Evolutionary conservation across 2,888 invertebrate genomes (phyloP).

Genomic region (Drosophila pegasa): DNA sequence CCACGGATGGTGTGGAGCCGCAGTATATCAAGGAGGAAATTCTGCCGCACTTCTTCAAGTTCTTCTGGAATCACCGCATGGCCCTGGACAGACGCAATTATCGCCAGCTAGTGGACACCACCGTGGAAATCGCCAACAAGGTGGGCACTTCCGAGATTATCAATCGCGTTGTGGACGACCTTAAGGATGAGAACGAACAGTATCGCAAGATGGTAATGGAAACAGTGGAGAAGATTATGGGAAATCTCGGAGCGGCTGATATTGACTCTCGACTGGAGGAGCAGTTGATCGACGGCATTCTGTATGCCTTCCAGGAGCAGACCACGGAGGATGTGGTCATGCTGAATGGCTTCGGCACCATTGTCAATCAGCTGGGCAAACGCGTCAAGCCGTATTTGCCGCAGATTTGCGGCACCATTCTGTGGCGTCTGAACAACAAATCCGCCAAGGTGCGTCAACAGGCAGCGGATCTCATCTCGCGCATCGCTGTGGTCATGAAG

Average conservation of each 20-base stretch:
- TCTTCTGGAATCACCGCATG: conserved; percentile 99
- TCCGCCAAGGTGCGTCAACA: conserved; percentile 99
- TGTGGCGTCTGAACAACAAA: conserved; percentile 99
- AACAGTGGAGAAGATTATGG: conserved; percentile 99
- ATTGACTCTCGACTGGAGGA: conserved; percentile 99
- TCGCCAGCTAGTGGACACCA: conserved; percentile 98
- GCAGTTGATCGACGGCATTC: conserved; percentile 99
- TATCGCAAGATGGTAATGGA: conserved; percentile 99
- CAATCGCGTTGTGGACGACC: conserved; percentile 98
- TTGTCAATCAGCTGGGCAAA: conserved; percentile 98
- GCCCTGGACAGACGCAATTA: conserved; percentile 99
- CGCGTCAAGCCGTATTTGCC: conserved; percentile 99
- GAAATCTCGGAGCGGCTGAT: conserved; percentile 98
- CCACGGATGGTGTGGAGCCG: conserved; percentile 99
- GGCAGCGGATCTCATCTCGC: conserved; percentile 99
- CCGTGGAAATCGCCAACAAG: conserved; percentile 99
- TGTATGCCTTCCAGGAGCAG: conserved; percentile 99
- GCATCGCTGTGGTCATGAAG: conserved; percentile 99
- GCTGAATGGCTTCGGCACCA: conserved; percentile 99
- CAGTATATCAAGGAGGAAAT: conserved; percentile 99
- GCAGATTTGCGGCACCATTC: conserved; percentile 99
- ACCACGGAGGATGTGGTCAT: conserved; percentile 99
- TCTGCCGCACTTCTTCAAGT: conserved; percentile 98
- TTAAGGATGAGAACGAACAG: conserved; percentile 99
- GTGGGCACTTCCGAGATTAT: conserved; percentile 99